Evolutionary conservation across 64 coral and sea anemone genomes (phyloP), one percentile per base, ranked within the genome.

Genomic region (Anthopleura sola): DNA sequence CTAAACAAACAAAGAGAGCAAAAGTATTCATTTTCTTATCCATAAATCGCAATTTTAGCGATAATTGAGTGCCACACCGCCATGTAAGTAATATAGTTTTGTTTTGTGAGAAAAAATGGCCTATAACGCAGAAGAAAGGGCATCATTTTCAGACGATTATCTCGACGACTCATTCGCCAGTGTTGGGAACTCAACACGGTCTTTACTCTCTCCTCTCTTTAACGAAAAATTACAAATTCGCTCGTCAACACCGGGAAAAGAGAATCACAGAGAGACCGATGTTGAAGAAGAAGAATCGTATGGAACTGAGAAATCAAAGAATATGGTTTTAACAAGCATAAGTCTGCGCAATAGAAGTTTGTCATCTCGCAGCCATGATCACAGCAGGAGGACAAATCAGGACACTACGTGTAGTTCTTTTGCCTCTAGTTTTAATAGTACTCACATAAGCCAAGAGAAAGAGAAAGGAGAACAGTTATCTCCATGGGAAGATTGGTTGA

Each of bases 401-500:
- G 32, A 10, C 26, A 55, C 46, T 15, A 83, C 54, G 15, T 84
- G 56, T n/a, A 50, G 9, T 6, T 78, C 82, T n/a, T 87, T 33
- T 80, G 86, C 58, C 55, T 92, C 85, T 17, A 78, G 77, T 68
- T 51, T 50, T 19, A 10, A 60, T 47, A 20, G 34, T 37, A 68
- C 24, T n/a, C 54, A 31, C 34, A 89, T 32, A 11, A 36, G 56
- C 55, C 16, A 47, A 40, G 80, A 19, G 11, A 47, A 48, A 66
- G 84, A 87, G 50, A 58, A 19, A 24, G 79, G 87, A 90, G 57
- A 49, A 2, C 40, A 53, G 36, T 84, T 96, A 60, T 89, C 90
- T 37, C 90, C 94, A 31, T 96, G 94, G 94, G 94, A 96, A 82
- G 75, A 86, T 13, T 96, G 94, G 94, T 50, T 96, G 29, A 49